phyloP scores from a whole-genome alignment of 2,113 vertebrate genomes.

The Rhipidura dahli region DNA sequence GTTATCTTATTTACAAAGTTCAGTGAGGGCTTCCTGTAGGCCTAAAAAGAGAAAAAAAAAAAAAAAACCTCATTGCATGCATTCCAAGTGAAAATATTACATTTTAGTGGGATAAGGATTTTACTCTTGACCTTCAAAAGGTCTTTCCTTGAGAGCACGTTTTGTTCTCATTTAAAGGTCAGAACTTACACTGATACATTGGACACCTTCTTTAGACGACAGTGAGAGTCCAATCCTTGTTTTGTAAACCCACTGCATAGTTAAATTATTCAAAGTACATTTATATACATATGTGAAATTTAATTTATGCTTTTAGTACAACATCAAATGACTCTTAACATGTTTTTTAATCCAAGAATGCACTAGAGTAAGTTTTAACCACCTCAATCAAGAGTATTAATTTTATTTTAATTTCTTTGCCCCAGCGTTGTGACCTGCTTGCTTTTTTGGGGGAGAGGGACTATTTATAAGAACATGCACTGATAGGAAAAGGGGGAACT shows the following conservation, averaged over 20 bases:
- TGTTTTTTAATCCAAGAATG: not conserved
- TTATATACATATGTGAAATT: not conserved
- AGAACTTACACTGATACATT: not conserved
- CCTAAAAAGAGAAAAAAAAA: not conserved
- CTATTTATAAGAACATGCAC: not conserved
- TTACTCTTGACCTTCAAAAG: not conserved
- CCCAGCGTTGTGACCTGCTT: not conserved
- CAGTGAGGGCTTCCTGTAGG: not conserved
- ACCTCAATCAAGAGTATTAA: not conserved
- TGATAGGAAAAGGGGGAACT: not conserved
- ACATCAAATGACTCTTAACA: not conserved
- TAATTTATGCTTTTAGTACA: not conserved
- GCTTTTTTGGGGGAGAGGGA: not conserved
- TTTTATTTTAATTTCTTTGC: not conserved
- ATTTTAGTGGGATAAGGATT: not conserved
- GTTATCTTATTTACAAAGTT: not conserved
- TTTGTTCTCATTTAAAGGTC: not conserved
- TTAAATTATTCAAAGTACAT: not conserved
- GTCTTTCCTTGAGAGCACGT: not conserved
- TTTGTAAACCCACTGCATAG: not conserved
- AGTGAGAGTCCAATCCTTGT: not conserved
- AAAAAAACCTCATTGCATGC: not conserved
- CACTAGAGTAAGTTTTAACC: not conserved
- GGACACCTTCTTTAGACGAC: not conserved
- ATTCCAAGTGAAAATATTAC: not conserved